Evolutionary conservation across 1,140 invertebrate species (phyloP), one percentile per base, ranked within the genome.

Genomic region (Phthorimaea operculella): DNA sequence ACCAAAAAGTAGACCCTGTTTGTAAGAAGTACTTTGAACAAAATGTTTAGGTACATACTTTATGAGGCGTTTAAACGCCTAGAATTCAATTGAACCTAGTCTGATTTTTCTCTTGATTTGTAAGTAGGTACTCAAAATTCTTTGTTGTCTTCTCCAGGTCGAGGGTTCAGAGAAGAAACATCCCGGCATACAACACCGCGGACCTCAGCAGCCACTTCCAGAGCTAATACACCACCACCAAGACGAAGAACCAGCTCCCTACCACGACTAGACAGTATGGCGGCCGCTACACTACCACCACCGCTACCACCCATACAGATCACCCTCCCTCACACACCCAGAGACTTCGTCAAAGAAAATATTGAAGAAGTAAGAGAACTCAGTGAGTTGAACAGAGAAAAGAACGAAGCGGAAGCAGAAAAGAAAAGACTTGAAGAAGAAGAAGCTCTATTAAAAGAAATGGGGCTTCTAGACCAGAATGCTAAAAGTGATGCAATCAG

Each of bases 361-460:
- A 87, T 85, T 51, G 76, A 85, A 70, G 85, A 84, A 74, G 64
- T 87, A 4, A 81, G 82, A 73, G 85, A 84, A 65, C 33, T 86
- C 7, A 87, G 85, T 55, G 79, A 86, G 49, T 58, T 87, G 17
- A 87, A 87, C 55, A 79, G 79, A 72, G 85, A 87, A 68, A 83
- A 80, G 50, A 77, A 87, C 52, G 79, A 84, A 76, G 81, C 82
- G 4, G 73, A 85, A 62, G 84, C 83, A 47, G 82, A 86, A 59
- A 67, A 72, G 45, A 83, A 76, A 51, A 79, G 70, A 58, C 60
- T 67, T 58, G 77, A 84, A 59, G 83, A 86, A 73, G 85, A 87
- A 69, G 71, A 79, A 59, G 84, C 84, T 28, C 56, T 87, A 6
- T 57, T 86, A 6, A 83, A 79, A 69, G 85, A 87, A 68, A 79